Base-by-base conservation (phyloP, 2,797 vertebrate genomes). In the Alosa sapidissima region DNA sequence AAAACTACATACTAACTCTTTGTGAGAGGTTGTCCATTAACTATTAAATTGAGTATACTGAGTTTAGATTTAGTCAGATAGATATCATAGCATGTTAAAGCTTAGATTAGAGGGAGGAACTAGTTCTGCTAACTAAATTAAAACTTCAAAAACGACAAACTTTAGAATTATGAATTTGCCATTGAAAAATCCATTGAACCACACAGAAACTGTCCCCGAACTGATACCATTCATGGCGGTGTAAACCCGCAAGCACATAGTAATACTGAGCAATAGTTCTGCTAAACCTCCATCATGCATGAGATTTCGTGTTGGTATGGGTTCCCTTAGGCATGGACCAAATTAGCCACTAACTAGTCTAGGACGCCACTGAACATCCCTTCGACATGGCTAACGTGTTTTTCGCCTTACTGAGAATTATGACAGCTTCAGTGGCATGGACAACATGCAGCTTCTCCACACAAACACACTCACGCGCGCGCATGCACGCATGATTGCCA, bases 401-500 rank as follows among this genome's bases (percentile, higher is more conserved):
- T 4, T 75, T 41, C 33, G 19, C 5, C 5, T 19, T 19, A 75
- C 36, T 75, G 36, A 47, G 2, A 8, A 78, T 19, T 6, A 45
- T 47, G 41, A 47, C 72, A 78, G 41, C 72, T 78, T 16, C 16
- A 78, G 36, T 78, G 72, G 36, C 16, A 19, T 41, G 1, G 41
- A 45, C 72, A 47, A 36, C 41, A 47, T 9, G 72, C 72, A 45
- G 68, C 68, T 11, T 75, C 68, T 45, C 41, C 41, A 21, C 72
- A 81, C 54, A 81, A 55, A 81, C 84, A 58, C 55, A 58, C 55
- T 55, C 5, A 58, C 19, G 55, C 19, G 55, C 55, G 55, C 58
- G 16, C 72, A 19, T 47, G 14, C 14, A 41, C 28, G 7, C 33
- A 21, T 13, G 16, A 78, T 19, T 47, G 19, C 19, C 72, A 78